Evolutionary conservation across 2,888 invertebrate genomes (phyloP).

Genomic region (Yponomeuta cagnagella): DNA sequence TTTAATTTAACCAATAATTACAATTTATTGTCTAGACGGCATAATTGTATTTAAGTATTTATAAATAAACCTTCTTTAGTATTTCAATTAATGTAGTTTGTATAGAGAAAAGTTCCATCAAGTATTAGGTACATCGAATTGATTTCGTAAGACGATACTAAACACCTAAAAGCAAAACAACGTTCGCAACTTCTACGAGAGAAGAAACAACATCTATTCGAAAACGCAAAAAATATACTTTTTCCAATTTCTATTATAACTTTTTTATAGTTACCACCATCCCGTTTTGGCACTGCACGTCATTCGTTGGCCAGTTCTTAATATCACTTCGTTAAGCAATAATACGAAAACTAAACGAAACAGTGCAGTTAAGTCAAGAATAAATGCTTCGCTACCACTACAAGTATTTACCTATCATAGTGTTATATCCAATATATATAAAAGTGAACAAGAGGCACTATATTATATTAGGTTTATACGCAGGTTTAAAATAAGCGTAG

Average conservation of each 20-base stretch:
- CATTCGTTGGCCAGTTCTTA: constrained; percentile 43
- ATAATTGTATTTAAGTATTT: constrained; percentile 9
- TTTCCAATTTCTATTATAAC: background rate
- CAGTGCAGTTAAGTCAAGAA: constrained; percentile 51
- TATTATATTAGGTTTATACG: constrained; percentile 60
- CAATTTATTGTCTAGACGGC: constrained; percentile 18
- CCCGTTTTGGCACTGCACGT: constrained; percentile 61
- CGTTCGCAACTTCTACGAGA: background rate
- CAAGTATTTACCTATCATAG: constrained; percentile 54
- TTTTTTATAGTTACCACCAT: constrained; percentile 14
- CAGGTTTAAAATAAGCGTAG: constrained; percentile 71
- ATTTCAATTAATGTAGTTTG: background rate
- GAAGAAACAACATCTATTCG: background rate
- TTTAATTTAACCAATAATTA: constrained; percentile 1
- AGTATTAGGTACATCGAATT: background rate
- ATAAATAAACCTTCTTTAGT: constrained; percentile 8
- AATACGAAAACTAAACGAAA: constrained; percentile 30
- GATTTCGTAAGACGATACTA: background rate
- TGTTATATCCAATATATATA: constrained; percentile 72
- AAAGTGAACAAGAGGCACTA: constrained; percentile 77
- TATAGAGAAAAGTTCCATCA: background rate
- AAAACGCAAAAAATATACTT: background rate
- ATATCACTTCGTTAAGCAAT: constrained; percentile 26
- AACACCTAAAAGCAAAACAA: background rate
- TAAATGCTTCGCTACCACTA: constrained; percentile 43